phyloP scores from a whole-genome alignment of 2,113 vertebrate species.

The Oenanthe melanoleuca region DNA sequence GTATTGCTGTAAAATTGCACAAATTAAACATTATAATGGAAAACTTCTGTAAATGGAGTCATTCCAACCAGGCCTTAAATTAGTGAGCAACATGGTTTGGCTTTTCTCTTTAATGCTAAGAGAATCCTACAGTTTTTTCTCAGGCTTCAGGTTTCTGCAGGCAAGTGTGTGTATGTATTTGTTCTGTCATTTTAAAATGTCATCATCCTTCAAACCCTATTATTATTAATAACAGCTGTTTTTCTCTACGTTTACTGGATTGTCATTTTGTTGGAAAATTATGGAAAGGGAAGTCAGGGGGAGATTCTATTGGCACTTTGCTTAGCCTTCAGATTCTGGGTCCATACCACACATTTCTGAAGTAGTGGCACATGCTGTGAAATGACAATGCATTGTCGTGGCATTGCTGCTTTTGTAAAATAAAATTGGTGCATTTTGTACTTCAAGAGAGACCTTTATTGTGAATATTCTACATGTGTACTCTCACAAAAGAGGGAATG shows the following conservation, averaged over 20 bases:
- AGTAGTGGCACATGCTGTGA: background rate
- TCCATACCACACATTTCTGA: background rate
- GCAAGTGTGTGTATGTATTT: background rate
- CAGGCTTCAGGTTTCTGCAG: background rate
- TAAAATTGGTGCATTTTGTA: background rate
- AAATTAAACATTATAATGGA: background rate
- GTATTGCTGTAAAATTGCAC: background rate
- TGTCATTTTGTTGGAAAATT: background rate
- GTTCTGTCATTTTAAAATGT: background rate
- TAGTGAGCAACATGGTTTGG: accelerated
- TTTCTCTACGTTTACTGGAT: background rate
- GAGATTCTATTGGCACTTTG: background rate
- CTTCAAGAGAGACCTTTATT: background rate
- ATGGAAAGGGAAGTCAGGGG: background rate
- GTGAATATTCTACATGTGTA: background rate
- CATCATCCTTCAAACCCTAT: background rate
- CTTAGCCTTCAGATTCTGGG: background rate
- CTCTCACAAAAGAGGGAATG: background rate
- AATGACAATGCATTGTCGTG: background rate
- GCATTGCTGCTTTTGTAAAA: background rate
- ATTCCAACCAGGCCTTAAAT: background rate
- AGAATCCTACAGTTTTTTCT: background rate
- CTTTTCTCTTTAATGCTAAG: background rate
- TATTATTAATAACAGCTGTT: background rate
- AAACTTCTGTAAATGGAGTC: background rate